Evolutionary conservation across 37 sponge, comb jelly and placozoan species (phyloP), one percentile per base, ranked within the genome.

Genomic region (Tethya wilhelma): DNA sequence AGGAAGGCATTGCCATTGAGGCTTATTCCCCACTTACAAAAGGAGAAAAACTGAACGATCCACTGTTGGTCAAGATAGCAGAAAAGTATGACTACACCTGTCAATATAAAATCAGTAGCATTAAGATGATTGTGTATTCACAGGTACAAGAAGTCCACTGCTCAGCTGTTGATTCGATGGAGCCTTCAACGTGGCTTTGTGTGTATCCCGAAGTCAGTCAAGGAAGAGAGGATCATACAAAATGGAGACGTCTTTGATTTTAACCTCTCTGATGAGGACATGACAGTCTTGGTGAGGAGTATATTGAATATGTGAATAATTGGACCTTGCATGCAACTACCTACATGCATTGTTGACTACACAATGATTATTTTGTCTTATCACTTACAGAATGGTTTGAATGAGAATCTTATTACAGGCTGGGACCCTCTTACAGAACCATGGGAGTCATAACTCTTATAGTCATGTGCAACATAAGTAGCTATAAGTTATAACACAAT

Each of bases 191-290:
- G 87, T 41, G 96, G 93, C 0, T 88, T 80, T 78, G 67, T 92
- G 22, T 92, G 94, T 56, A 89, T 96, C 33, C 93, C 93, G 42
- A 89, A 83, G 72, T 84, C 88, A n/a, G 49, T 66, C 28, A 82
- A 69, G 46, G 72, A 86, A 56, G 75, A 89, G 28, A 85, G 96
- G 32, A 92, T 96, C 34, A 43, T 17, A 0, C 90, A 96, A 67
- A 96, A 96, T 79, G 77, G 49, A 22, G 69, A 75, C 32, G 64
- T 96, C 28, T 96, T 96, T 86, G 96, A 96, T 49, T 96, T 96
- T 70, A 66, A 80, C 22, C 84, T 94, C 9, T 57, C 81, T 62
- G 76, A 77, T 11, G 85, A 90, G 46, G 95, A 94, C 75, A 94
- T 94, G 91, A 38, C 70, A 59, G 32, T 40, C 36, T 36, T 91